phyloP scores from a whole-genome alignment of 2,797 vertebrate genomes.

The Rhinoraja longicauda region DNA sequence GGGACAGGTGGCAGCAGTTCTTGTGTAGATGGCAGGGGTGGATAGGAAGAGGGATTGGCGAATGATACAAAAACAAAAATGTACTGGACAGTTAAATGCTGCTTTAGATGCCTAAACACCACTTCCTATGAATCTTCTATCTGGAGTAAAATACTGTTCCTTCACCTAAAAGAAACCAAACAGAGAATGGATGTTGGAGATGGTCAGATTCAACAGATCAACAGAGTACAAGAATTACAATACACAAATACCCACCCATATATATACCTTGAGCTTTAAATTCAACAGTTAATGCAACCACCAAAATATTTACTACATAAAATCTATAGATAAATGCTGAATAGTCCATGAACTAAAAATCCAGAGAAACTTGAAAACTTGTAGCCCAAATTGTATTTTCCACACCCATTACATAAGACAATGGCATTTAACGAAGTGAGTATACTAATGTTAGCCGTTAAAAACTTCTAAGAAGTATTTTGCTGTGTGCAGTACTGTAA shows the following conservation, averaged over 20 bases:
- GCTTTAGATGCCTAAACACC: slow-evolving; percentile 64
- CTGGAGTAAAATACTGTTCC: slow-evolving; percentile 67
- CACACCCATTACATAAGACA: neutral
- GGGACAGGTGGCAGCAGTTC: slow-evolving; percentile 51
- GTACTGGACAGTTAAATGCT: slow-evolving; percentile 58
- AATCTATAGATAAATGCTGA: slow-evolving; percentile 48
- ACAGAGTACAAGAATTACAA: slow-evolving; percentile 48
- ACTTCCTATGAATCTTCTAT: slow-evolving; percentile 72
- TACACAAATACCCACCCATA: slow-evolving; percentile 64
- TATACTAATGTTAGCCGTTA: neutral
- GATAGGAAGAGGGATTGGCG: slow-evolving; percentile 38
- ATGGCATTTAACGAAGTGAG: neutral
- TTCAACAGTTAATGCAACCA: slow-evolving; percentile 45
- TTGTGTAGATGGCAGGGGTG: neutral
- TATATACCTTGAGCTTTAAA: slow-evolving; percentile 64
- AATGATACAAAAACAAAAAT: slow-evolving; percentile 46
- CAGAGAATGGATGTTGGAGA: slow-evolving; percentile 43
- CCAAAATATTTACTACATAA: slow-evolving; percentile 44
- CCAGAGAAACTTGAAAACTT: slow-evolving; percentile 52
- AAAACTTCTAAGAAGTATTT: neutral
- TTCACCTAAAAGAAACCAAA: slow-evolving; percentile 77
- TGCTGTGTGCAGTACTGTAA: neutral
- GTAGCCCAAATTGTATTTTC: neutral
- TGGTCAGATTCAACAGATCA: slow-evolving; percentile 51
- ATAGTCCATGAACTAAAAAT: slow-evolving; percentile 88